A percentile compares a stretch with the other conserved stretches of the same genome.
Evolutionary conservation across 2,797 vertebrate genomes (phyloP).

Genomic region (Myiotriccus ornatus): DNA sequence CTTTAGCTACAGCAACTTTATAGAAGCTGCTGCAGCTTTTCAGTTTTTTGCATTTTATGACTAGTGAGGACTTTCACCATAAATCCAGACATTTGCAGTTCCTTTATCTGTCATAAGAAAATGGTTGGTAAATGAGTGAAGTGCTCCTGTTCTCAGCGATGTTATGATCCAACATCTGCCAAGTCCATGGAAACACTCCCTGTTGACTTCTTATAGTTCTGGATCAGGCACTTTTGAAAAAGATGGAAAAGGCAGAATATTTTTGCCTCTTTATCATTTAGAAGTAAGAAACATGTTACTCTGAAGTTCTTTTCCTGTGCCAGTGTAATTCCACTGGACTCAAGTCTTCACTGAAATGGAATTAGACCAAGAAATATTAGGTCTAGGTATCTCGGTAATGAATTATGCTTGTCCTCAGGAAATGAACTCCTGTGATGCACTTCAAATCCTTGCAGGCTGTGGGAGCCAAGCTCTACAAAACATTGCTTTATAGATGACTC

Average conservation of each 20-base stretch:
- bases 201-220: not conserved
- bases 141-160: not conserved
- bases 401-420: not conserved
- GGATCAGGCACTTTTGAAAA: not conserved
- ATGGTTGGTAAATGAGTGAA: constrained; percentile 20
- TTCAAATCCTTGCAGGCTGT: not conserved
- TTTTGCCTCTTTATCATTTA: not conserved
- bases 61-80: not conserved
- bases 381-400: not conserved
- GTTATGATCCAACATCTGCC: constrained; percentile 22
- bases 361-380: not conserved
- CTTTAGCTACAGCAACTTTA: constrained; percentile 56
- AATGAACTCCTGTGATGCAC: not conserved
- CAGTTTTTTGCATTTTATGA: constrained; percentile 42
- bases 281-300: not conserved
- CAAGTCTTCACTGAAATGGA: not conserved
- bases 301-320: not conserved
- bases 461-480: not conserved
- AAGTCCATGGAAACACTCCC: constrained; percentile 3
- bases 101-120: constrained; percentile 26
- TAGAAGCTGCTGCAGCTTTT: constrained; percentile 22
- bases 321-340: not conserved
- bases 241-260: not conserved
- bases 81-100: constrained; percentile 21
- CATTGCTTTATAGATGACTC: not conserved